phyloP scores from a whole-genome alignment of 2,113 vertebrate genomes.

The Psettodes erumei region DNA sequence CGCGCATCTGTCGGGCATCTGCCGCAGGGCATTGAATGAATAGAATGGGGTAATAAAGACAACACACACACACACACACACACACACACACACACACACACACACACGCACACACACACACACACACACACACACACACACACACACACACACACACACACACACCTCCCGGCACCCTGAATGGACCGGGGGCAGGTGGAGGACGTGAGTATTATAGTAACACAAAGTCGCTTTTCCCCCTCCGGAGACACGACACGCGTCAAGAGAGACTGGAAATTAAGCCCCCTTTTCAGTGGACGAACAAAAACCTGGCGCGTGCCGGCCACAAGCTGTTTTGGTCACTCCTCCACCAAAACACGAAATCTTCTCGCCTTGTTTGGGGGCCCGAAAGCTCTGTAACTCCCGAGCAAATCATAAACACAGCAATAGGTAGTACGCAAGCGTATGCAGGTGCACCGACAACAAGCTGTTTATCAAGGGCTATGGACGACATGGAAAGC shows the following conservation, averaged over 20 bases:
- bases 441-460: slow-evolving; percentile 4
- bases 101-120: not conserved
- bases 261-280: slow-evolving; percentile 62
- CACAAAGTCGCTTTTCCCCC: slow-evolving; percentile 26
- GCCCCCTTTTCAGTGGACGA: slow-evolving; percentile 12
- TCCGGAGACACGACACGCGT: slow-evolving; percentile 60
- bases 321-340: slow-evolving; percentile 34
- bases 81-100: not conserved
- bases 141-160: not conserved
- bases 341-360: not conserved
- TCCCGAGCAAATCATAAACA: too few relatives aligned
- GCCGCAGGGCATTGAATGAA: slow-evolving; percentile 27
- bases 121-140: not conserved
- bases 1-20: slow-evolving; percentile 69
- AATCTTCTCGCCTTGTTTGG: slow-evolving; percentile 12
- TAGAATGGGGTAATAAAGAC: slow-evolving; percentile 33
- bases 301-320: slow-evolving; percentile 60
- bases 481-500: slow-evolving; percentile 20
- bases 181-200: slow-evolving; percentile 71
- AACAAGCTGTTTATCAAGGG: slow-evolving; percentile 28
- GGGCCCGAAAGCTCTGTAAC: slow-evolving; percentile 28
- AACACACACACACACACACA: not conserved
- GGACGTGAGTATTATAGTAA: slow-evolving; percentile 56
- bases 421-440: too few relatives aligned
- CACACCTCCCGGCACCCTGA: not conserved